Evolutionary conservation across 2,888 invertebrate genomes (phyloP).

Genomic region (Drosophila nigricruria): DNA sequence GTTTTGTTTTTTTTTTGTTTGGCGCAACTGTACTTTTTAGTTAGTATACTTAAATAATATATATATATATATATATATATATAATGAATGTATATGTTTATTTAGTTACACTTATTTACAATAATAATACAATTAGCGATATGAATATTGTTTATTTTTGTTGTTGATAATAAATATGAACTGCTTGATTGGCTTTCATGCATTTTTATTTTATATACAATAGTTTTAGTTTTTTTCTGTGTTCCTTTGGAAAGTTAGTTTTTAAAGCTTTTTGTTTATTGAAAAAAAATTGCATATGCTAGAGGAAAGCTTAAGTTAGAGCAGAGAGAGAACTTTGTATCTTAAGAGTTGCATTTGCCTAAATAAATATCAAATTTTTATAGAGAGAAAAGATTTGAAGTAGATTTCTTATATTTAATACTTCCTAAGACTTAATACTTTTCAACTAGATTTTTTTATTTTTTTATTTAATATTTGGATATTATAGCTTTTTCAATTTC

Average conservation of each 20-base stretch:
- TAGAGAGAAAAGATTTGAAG: not conserved
- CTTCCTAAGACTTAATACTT: not conserved
- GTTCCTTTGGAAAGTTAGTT: slow-evolving; percentile 1
- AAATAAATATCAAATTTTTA: not conserved
- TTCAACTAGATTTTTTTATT: not conserved
- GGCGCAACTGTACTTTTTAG: slow-evolving; percentile 58
- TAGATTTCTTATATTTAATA: not conserved
- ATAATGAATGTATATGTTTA: slow-evolving; percentile 4
- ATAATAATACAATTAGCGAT: slow-evolving; percentile 48
- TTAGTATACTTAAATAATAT: slow-evolving; percentile 6
- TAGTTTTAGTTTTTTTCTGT: slow-evolving; percentile 6
- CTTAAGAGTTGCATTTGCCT: not conserved
- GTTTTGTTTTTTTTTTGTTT: slow-evolving; percentile 17
- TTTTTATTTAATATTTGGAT: not conserved
- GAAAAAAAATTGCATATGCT: slow-evolving; percentile 1
- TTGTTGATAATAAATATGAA: slow-evolving; percentile 17
- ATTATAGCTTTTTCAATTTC: not conserved
- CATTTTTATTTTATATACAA: slow-evolving; percentile 22
- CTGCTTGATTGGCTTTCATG: not conserved
- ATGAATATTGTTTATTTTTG: slow-evolving; percentile 47
- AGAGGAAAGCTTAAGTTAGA: not conserved
- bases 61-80: not conserved
- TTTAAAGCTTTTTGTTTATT: slow-evolving; percentile 57
- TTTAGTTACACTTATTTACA: slow-evolving; percentile 45
- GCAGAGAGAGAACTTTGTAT: not conserved